A percentile compares a stretch with the other conserved stretches of the same genome.
Conservation (phyloP, 2,113 vertebrate species). For the Murina feae region DNA sequence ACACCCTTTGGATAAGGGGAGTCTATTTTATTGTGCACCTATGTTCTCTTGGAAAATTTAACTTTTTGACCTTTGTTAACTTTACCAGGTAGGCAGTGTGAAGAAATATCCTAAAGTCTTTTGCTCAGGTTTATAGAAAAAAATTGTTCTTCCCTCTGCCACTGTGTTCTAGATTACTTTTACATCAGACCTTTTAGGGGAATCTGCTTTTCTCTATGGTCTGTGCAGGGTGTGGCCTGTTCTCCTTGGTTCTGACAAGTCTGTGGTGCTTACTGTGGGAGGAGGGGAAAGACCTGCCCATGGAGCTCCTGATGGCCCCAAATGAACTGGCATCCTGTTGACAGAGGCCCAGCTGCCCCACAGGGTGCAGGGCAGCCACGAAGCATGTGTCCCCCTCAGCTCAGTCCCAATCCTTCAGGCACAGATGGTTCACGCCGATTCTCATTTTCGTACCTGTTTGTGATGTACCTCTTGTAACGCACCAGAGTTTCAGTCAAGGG, state of each 20-base stretch:
- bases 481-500: background rate
- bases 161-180: conserved; percentile 53
- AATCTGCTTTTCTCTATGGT: conserved; percentile 45
- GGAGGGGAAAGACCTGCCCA: conserved; percentile 41
- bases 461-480: background rate
- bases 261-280: conserved; percentile 51
- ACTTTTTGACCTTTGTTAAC: conserved; percentile 12
- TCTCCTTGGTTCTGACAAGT: conserved; percentile 21
- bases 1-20: too few relatives aligned
- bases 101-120: background rate
- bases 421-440: too few relatives aligned
- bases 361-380: background rate
- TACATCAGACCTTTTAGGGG: background rate
- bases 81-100: background rate
- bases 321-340: conserved; percentile 29
- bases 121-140: background rate
- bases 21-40: background rate
- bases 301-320: conserved; percentile 45
- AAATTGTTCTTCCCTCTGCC: conserved; percentile 26
- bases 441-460: background rate
- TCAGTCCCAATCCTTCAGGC: background rate
- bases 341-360: conserved; percentile 35
- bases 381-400: background rate
- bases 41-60: conserved; percentile 25
- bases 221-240: background rate